Evolutionary conservation across 2,113 vertebrate genomes (phyloP).

Genomic region (Microtus richardsoni): DNA sequence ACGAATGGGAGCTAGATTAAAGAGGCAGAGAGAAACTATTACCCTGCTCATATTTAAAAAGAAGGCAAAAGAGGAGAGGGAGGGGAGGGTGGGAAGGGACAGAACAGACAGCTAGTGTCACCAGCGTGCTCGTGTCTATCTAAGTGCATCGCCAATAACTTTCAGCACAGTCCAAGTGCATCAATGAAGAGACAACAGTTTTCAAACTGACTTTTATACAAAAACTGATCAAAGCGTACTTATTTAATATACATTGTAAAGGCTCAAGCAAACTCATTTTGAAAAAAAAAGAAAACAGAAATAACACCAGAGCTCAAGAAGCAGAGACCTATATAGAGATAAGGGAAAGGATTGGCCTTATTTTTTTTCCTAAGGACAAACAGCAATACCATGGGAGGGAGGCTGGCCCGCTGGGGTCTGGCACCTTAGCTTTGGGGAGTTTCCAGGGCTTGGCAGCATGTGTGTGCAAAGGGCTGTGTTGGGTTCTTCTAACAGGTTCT

Average conservation of each 20-base stretch:
- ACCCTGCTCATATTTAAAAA: not conserved
- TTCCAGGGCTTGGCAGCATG: not conserved
- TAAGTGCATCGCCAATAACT: not conserved
- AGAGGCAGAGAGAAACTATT: not conserved
- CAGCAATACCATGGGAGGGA: fast-evolving
- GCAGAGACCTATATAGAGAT: not conserved
- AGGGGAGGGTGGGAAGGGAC: not conserved
- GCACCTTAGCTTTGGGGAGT: not conserved
- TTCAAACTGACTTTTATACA: not conserved
- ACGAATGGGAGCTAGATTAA: not conserved
- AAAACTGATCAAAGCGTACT: not conserved
- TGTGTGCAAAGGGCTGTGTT: not conserved
- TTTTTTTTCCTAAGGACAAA: not conserved
- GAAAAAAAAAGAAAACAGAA: not conserved
- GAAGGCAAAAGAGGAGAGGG: too few species aligned
- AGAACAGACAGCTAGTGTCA: not conserved
- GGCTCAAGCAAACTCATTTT: not conserved
- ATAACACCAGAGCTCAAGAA: not conserved
- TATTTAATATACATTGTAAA: not conserved
- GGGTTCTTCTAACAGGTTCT: not conserved
- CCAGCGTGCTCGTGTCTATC: not conserved
- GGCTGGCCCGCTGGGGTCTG: not conserved
- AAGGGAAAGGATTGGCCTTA: not conserved
- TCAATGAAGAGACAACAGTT: not conserved
- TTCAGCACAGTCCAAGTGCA: not conserved